Percentiles rank a stretch among this genome's conserved stretches.
phyloP scores from a whole-genome alignment of 2,797 vertebrate species.

The Kryptopterus vitreolus region DNA sequence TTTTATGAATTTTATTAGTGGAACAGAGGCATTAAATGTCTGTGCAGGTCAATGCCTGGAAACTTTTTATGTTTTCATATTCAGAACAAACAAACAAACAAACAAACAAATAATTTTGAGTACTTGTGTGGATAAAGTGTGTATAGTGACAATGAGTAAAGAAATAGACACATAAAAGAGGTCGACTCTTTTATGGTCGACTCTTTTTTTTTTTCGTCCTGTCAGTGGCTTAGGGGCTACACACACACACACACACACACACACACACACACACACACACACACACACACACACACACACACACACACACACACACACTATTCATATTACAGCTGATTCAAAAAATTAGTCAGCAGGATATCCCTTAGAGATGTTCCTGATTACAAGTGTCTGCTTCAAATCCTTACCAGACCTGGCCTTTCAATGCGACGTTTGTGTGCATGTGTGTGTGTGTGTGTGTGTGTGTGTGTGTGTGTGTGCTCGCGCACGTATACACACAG shows the following conservation, averaged over 20 bases:
- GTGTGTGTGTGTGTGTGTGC: conserved; percentile 18
- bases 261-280: conserved; percentile 60
- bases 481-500: conserved; percentile 59
- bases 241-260: conserved; percentile 24
- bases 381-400: conserved; percentile 73
- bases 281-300: conserved; percentile 57
- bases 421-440: neutral
- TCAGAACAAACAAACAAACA: neutral
- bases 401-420: conserved; percentile 69
- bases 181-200: neutral
- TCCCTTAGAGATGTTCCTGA: conserved; percentile 74
- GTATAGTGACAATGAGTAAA: neutral
- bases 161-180: neutral
- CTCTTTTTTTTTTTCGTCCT: conserved; percentile 13
- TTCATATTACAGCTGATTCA: conserved; percentile 76
- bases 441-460: conserved; percentile 3
- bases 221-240: conserved; percentile 18
- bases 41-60: neutral
- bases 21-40: neutral
- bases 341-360: conserved; percentile 78
- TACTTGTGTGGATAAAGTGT: neutral
- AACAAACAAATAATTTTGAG: neutral
- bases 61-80: too few species aligned
- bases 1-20: conserved; percentile 5
- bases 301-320: conserved; percentile 74